Base-by-base conservation (phyloP, 2,888 invertebrate species). In the Phalangium opilio region DNA sequence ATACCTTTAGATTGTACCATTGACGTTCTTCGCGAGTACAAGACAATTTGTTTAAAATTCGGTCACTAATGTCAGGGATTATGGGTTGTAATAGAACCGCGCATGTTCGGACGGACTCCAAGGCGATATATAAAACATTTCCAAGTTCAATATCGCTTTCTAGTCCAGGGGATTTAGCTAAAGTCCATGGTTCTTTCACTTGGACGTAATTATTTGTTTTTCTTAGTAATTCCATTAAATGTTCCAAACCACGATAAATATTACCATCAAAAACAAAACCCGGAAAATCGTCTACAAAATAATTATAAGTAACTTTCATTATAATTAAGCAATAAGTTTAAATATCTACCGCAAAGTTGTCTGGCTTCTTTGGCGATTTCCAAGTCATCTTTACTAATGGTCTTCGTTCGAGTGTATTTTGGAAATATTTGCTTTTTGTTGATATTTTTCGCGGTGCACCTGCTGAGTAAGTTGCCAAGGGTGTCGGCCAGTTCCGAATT, bases 401-500 rank as follows among this genome's bases (percentile, higher is more conserved):
- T 11, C 11, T 2, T 47, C 15, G 14, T 42, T 40, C 27, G 45
- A 18, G 33, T 51, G 18, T 10, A 12, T 18, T 3, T 57, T 1
- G 89, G 86, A 67, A 82, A 79, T 61, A 76, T 73, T 61, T 77
- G 78, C 10, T 71, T 66, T n/a, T 81, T 80, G 75, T 95, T 95
- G 45, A 95, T 70, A 3, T 77, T 69, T 50, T 70, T 70, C 15
- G 83, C 82, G 54, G 80, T 78, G 61, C 82, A 83, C 15, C 95
- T 77, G 47, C 77, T 81, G 50, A 86, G 71, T 44, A 96, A 73
- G 73, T 96, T 96, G 19, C 93, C 95, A 15, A 93, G 67, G 0
- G 84, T 86, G 65, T 93, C 85, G 2, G 89, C 91, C 48, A 96
- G 69, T 64, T 95, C 91, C 0, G 83, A 74, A 70, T 96, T 95